Base-by-base conservation (phyloP, 2,888 invertebrate genomes). In the Orthonychiurus folsomi region DNA sequence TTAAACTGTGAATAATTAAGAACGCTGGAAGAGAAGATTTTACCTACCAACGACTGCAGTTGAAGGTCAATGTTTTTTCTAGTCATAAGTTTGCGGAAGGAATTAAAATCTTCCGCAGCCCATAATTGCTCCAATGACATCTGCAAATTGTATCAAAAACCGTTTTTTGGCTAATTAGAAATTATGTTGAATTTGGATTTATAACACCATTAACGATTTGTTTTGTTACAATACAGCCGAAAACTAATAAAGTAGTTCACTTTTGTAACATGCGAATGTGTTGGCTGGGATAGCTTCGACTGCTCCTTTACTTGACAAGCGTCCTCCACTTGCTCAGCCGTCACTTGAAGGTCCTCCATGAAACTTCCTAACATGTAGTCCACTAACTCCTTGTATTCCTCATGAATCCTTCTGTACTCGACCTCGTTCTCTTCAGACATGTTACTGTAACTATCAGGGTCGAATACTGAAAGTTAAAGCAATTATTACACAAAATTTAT, bases 11-110 rank as follows among this genome's bases (percentile, higher is more conserved):
- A n/a, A n/a, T n/a, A n/a, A n/a, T n/a, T n/a, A n/a, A n/a, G n/a
- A n/a, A n/a, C n/a, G n/a, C n/a, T n/a, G n/a, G n/a, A n/a, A n/a
- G n/a, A n/a, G n/a, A n/a, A n/a, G n/a, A n/a, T n/a, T n/a, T n/a
- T n/a, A n/a, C n/a, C n/a, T n/a, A n/a, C n/a, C 69, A 92, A 77
- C 0, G 91, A 90, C 81, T 94, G 87, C 66, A 94, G 78, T 76
- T 94, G 94, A 47, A 94, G 80, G 75, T 93, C 93, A 25, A 93
- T 85, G 77, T 94, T 94, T 74, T 90, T 87, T 76, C 92, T 89
- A 5, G 87, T 88, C 94, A 94, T 94, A 86, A 94, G 88, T 66
- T 88, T 84, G 63, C 87, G 86, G 76, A 94, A 94, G 78, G 93
- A 87, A 68, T 86, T 85, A 73, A 86, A 89, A 77, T 94, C 92